Evolutionary conservation across 2,888 invertebrate genomes (phyloP).

Genomic region (Meiosimyza platycephala): DNA sequence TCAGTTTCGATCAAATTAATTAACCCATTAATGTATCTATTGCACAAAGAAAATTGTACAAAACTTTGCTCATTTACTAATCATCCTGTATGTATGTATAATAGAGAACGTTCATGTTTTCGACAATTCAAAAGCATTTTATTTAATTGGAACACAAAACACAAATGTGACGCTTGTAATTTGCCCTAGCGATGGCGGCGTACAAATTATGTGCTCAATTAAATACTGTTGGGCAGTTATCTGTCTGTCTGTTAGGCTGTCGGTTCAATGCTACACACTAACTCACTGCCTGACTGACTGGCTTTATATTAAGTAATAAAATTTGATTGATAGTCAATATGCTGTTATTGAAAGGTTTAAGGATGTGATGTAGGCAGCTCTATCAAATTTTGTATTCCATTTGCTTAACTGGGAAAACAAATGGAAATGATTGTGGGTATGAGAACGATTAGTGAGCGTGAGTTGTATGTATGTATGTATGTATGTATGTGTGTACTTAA

Average conservation of each 20-base stretch:
- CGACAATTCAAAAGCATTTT: too few relatives aligned
- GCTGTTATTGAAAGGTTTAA: slow-evolving; percentile 2
- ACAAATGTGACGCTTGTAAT: too few relatives aligned
- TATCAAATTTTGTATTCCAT: neutral
- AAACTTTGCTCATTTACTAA: slow-evolving; percentile 40
- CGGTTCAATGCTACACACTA: too few relatives aligned
- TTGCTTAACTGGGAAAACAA: neutral
- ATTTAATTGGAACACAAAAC: slow-evolving; percentile 48
- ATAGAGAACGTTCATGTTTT: too few relatives aligned
- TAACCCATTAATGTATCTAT: slow-evolving; percentile 4
- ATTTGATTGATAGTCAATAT: slow-evolving; percentile 51
- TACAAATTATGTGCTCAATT: too few relatives aligned
- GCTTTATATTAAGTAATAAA: slow-evolving; percentile 43
- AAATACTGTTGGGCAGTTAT: too few relatives aligned
- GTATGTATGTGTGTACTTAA: neutral
- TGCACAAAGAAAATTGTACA: neutral
- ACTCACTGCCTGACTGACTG: neutral
- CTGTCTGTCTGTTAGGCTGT: too few relatives aligned
- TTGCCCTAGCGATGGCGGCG: too few relatives aligned
- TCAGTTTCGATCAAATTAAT: slow-evolving; percentile 10
- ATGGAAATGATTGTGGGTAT: slow-evolving; percentile 41
- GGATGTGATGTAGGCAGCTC: too few relatives aligned
- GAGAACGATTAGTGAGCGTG: neutral
- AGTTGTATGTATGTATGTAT: neutral
- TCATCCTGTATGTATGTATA: slow-evolving; percentile 49